A percentile compares a stretch with the other conserved stretches of the same genome.
Evolutionary conservation across 2,888 invertebrate genomes (phyloP).

Genomic region (Pharmacophagus antenor): DNA sequence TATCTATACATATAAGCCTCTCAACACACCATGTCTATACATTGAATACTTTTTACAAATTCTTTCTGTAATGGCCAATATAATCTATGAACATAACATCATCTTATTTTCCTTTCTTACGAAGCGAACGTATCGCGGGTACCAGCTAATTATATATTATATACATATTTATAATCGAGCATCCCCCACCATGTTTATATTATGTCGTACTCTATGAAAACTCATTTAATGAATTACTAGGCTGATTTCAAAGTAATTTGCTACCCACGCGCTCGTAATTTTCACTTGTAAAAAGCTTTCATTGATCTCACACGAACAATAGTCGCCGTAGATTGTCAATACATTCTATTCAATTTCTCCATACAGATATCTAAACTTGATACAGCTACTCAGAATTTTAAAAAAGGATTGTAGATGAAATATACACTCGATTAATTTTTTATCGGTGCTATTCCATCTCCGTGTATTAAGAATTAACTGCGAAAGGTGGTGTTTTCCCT

Average conservation of each 20-base stretch:
- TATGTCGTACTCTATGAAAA: not conserved
- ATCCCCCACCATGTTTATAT: too few species aligned
- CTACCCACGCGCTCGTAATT: conserved; percentile 35
- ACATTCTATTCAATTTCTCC: conserved; percentile 68
- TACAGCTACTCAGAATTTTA: conserved; percentile 51
- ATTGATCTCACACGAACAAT: conserved; percentile 73
- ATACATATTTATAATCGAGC: not conserved
- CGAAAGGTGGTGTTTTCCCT: conserved; percentile 3
- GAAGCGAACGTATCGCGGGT: too few species aligned
- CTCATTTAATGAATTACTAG: not conserved
- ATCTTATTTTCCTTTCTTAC: too few species aligned
- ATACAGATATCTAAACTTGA: conserved; percentile 43
- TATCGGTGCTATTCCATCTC: conserved; percentile 3
- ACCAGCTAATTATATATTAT: too few species aligned
- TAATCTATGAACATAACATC: too few species aligned
- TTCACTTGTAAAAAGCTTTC: conserved; percentile 53
- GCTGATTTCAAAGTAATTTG: conserved; percentile 18
- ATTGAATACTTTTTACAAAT: too few species aligned
- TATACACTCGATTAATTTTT: conserved; percentile 21
- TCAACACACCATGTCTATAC: too few species aligned
- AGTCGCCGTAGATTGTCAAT: conserved; percentile 63
- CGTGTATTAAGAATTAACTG: not conserved
- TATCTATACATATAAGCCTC: too few species aligned
- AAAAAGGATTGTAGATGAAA: conserved; percentile 34
- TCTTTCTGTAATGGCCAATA: too few species aligned